Evolutionary conservation across 2,113 vertebrate genomes (phyloP).

Genomic region (Phaetusa simplex): DNA sequence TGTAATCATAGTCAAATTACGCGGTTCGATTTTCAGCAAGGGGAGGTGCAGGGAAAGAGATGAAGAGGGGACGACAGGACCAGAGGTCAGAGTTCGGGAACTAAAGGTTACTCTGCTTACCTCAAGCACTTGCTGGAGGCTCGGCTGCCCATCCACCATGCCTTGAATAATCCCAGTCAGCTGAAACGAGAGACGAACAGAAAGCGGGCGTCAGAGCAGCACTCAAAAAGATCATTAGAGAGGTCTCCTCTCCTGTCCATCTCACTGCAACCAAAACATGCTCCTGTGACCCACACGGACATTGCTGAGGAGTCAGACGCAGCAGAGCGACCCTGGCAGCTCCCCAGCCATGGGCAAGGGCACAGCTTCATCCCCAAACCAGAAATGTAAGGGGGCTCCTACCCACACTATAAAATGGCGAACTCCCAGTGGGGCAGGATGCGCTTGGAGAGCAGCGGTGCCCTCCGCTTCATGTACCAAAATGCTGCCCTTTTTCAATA

Average conservation of each 20-base stretch:
- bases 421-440: neutral
- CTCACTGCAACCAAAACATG: neutral
- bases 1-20: slow-evolving; percentile 82
- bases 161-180: slow-evolving; percentile 85
- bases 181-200: slow-evolving; percentile 74
- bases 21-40: slow-evolving; percentile 72
- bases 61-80: slow-evolving; percentile 42
- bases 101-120: slow-evolving; percentile 80
- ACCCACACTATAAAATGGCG: neutral
- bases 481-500: neutral
- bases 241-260: slow-evolving; percentile 22
- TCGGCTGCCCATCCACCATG: slow-evolving; percentile 85
- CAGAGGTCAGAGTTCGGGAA: slow-evolving; percentile 71
- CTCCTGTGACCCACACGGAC: neutral
- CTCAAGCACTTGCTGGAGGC: slow-evolving; percentile 83
- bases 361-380: neutral
- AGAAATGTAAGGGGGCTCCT: neutral
- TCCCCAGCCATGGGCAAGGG: neutral
- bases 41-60: slow-evolving; percentile 44
- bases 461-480: neutral
- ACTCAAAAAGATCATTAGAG: neutral
- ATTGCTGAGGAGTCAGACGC: neutral
- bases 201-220: slow-evolving; percentile 9
- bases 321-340: neutral
- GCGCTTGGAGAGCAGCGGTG: neutral